phyloP scores from a whole-genome alignment of 2,797 vertebrate species.

The Lepus oiostolus region DNA sequence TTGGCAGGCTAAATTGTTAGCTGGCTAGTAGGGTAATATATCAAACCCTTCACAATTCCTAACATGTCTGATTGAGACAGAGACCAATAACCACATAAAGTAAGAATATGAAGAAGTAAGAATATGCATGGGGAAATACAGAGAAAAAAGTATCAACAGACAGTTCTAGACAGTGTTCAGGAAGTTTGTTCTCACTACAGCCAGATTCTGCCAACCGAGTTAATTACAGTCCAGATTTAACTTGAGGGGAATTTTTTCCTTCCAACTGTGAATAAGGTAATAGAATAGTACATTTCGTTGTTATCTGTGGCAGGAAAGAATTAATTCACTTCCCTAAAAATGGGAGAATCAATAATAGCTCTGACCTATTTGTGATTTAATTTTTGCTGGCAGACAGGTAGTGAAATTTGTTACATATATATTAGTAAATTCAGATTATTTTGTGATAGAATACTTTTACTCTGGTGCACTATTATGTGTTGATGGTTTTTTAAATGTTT shows the following conservation, averaged over 20 bases:
- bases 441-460: no score
- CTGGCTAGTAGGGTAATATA: neutral
- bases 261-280: neutral
- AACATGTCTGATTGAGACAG: neutral
- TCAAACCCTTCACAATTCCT: neutral
- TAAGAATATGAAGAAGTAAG: neutral
- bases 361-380: neutral
- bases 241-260: constrained; percentile 9
- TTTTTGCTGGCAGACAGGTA: no score
- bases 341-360: neutral
- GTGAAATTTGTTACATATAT: no score
- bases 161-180: neutral
- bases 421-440: no score
- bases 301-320: neutral
- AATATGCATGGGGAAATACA: neutral
- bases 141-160: neutral
- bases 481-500: no score
- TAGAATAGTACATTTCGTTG: neutral
- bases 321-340: neutral
- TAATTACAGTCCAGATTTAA: neutral
- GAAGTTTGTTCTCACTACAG: neutral
- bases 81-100: neutral
- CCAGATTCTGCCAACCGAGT: neutral
- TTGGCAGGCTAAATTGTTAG: neutral
- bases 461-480: no score